Base-by-base conservation (phyloP, 1,140 invertebrate genomes). In the Plectus sambesii region DNA sequence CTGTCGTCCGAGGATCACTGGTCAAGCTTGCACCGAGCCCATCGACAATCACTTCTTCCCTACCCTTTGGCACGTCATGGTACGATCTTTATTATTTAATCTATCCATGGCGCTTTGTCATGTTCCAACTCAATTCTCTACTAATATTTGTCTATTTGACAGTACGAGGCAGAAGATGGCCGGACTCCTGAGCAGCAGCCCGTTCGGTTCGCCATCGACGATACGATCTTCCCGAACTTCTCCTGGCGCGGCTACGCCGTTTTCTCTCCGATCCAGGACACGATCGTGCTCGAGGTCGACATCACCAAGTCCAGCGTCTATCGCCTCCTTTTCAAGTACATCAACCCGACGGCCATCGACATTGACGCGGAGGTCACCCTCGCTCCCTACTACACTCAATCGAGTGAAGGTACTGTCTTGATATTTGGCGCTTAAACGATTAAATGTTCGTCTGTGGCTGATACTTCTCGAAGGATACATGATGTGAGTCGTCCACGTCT, bases 221-320 rank as follows among this genome's bases (percentile, higher is more conserved):
- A 87, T 44, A 70, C 75, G 9, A 72, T 80, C 1, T 98, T 98
- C 70, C 82, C 86, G 0, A 79, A 78, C 0, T 97, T 82, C 71
- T 97, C 89, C 2, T 97, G 88, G 87, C 85, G 86, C 69, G 93
- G 93, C 5, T 98, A 96, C 69, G 92, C 87, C 2, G 81, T 90
- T 0, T 93, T 94, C 62, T 87, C 84, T 1, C 67, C 78, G 3
- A 73, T 92, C 17, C 85, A 87, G 73, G 80, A 87, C 78, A 82
- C 84, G 64, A 82, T 89, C 73, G 84, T 94, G 15, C 77, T 83
- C 37, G 80, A 85, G 40, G 77, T 96, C 3, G 74, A 80, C 25
- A 83, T 98, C 8, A 72, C 78, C 17, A 90, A 90, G 60, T 82
- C 87, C 0, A 88, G 87, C 0, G 68, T 98, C 0, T 97, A 96